Base-by-base conservation (phyloP, 1,140 invertebrate species). In the Danaus plexippus region DNA sequence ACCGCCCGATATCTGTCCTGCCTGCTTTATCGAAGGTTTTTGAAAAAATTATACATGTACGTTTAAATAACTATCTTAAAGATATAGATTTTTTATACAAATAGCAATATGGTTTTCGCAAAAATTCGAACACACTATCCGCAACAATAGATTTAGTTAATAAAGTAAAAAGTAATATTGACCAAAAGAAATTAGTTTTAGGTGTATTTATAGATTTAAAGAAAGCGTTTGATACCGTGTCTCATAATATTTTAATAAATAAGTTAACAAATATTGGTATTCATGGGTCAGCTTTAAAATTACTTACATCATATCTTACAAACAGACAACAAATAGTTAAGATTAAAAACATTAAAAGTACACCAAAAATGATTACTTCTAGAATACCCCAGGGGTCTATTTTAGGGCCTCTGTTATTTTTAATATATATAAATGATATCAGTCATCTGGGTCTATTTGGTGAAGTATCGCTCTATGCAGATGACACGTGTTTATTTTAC, bases 401-500 rank as follows among this genome's bases (percentile, higher is more conserved):
- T n/a, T n/a, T n/a, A n/a, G n/a, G n/a, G n/a, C n/a, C n/a, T n/a
- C n/a, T n/a, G n/a, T n/a, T n/a, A n/a, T n/a, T n/a, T n/a, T n/a
- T n/a, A n/a, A n/a, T n/a, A n/a, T n/a, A n/a, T n/a, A n/a, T n/a
- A n/a, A n/a, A n/a, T n/a, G n/a, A n/a, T n/a, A n/a, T n/a, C n/a
- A n/a, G n/a, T n/a, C n/a, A n/a, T n/a, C n/a, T n/a, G n/a, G n/a
- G n/a, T n/a, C 46, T 69, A 7, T 60, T 45, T 55, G 60, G 61
- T 9, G 32, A 69, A n/a, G 11, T 67, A 9, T 52, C 60, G n/a
- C 62, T 69, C 3, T 69, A 69, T 15, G 67, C 67, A 9, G 70
- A 72, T 44, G 64, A 69, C 40, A 72, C 69, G n/a, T 58, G 59
- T 44, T 32, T 67, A n/a, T 66, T 67, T 47, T 69, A 66, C 22